These are phyloP conservation scores for Paracentrotus lividus DNA, from an alignment of 53 echinoderm and acorn worm genomes.

Conservation along the genomic window DNA sequence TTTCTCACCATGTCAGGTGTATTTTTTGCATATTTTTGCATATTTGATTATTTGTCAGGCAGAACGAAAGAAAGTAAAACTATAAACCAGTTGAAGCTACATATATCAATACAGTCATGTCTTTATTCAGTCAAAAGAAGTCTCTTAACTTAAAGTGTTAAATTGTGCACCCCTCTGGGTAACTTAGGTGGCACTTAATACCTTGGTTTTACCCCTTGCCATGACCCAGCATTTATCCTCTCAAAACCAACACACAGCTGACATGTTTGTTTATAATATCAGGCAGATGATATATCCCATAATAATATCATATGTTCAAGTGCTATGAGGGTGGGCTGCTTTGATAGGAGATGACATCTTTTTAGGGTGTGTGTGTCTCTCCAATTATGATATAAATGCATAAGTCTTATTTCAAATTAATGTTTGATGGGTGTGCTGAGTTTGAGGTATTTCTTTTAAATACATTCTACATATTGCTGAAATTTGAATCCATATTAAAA, in stretches of 20 bases:
- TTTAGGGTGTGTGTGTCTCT: background rate
- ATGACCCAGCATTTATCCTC: constrained; percentile 12
- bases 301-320: background rate
- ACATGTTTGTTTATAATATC: constrained; percentile 32
- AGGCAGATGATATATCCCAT: constrained; percentile 3
- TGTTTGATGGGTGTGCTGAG: background rate
- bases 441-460: background rate
- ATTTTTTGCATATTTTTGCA: background rate
- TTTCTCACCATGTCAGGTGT: background rate
- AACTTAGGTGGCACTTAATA: constrained; percentile 2
- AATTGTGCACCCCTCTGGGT: constrained; percentile 7
- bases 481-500: too few relatives aligned
- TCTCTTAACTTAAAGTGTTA: background rate
- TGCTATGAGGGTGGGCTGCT: constrained; percentile 26
- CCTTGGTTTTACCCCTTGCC: constrained; percentile 13
- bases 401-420: background rate
- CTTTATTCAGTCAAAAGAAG: background rate
- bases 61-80: background rate
- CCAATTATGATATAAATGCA: background rate
- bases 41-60: background rate
- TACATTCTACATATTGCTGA: too few relatives aligned
- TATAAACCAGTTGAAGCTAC: background rate
- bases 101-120: too few relatives aligned
- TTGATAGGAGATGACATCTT: background rate
- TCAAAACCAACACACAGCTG: constrained; percentile 19